These are phyloP conservation scores for Zaprionus davidi DNA, from an alignment of 1,140 invertebrate genomes.

Conservation along the genomic window DNA sequence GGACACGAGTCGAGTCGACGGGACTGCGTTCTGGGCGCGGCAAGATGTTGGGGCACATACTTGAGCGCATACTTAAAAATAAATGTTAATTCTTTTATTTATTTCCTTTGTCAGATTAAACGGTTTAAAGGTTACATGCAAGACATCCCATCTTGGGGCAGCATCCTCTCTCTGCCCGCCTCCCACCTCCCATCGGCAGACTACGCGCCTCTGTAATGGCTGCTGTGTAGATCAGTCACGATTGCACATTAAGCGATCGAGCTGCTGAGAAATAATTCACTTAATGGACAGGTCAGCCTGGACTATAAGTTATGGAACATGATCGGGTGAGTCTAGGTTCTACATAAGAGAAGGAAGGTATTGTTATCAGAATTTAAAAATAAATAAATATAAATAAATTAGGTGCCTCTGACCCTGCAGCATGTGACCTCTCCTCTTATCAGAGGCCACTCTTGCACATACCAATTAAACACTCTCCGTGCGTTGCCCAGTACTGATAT, in stretches of 20 bases:
- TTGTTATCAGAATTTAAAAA: not conserved
- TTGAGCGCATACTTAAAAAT: slow-evolving; percentile 77
- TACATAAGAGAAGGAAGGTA: not conserved
- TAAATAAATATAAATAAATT: not conserved
- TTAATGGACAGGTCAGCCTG: slow-evolving; percentile 24
- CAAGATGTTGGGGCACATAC: slow-evolving; percentile 50
- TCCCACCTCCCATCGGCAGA: not conserved
- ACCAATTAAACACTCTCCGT: slow-evolving; percentile 19
- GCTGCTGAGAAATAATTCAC: slow-evolving; percentile 35
- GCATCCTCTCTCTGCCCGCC: slow-evolving; percentile 22
- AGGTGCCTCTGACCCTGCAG: not conserved
- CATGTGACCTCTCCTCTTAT: slow-evolving; percentile 10
- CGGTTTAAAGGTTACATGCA: slow-evolving; percentile 75
- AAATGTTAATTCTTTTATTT: slow-evolving; percentile 83
- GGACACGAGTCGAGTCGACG: not conserved
- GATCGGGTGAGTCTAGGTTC: not conserved
- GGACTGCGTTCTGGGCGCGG: slow-evolving; percentile 30
- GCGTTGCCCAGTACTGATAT: slow-evolving; percentile 12
- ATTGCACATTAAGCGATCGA: slow-evolving; percentile 14
- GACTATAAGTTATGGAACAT: slow-evolving; percentile 20
- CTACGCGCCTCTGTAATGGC: slow-evolving; percentile 31
- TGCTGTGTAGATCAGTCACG: slow-evolving; percentile 53
- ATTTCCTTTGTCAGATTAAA: slow-evolving; percentile 83
- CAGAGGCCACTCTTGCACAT: slow-evolving; percentile 8
- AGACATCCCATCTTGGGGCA: slow-evolving; percentile 19